A percentile compares a stretch with the other conserved stretches of the same genome.
phyloP scores from a whole-genome alignment of 2,113 vertebrate species.

The Abramis brama region DNA sequence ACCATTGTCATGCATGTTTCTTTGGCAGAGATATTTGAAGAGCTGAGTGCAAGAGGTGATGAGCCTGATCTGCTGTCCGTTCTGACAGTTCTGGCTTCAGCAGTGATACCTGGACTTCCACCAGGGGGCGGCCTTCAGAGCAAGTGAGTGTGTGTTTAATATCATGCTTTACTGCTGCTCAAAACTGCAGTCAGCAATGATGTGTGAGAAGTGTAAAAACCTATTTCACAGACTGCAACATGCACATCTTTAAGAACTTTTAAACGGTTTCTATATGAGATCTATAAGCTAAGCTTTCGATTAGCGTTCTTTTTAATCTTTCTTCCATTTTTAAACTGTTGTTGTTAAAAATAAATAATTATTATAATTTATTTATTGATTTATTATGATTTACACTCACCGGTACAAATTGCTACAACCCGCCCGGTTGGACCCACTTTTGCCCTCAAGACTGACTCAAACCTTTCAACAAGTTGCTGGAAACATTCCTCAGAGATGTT shows the following conservation, averaged over 20 bases:
- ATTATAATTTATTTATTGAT: neutral
- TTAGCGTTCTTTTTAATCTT: neutral
- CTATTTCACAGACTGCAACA: neutral
- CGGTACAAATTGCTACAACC: no score
- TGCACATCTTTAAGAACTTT: neutral
- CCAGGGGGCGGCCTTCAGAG: constrained; percentile 83
- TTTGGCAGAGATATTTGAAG: constrained; percentile 76
- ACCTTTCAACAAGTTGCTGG: no score
- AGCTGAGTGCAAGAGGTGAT: constrained; percentile 70
- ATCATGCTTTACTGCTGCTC: neutral
- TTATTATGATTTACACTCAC: neutral
- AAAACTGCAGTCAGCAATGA: neutral
- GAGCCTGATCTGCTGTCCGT: constrained; percentile 75
- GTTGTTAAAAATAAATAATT: neutral
- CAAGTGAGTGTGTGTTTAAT: constrained; percentile 74
- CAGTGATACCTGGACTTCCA: constrained; percentile 78
- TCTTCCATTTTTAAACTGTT: neutral
- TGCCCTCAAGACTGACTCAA: no score
- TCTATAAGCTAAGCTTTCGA: neutral
- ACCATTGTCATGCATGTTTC: neutral
- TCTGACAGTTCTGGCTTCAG: constrained; percentile 77
- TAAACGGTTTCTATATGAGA: neutral
- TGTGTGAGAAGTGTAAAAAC: neutral
- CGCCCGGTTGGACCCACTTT: no score
- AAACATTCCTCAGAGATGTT: no score